phyloP scores from a whole-genome alignment of 1,140 invertebrate species.

The Drosophila virilis region DNA sequence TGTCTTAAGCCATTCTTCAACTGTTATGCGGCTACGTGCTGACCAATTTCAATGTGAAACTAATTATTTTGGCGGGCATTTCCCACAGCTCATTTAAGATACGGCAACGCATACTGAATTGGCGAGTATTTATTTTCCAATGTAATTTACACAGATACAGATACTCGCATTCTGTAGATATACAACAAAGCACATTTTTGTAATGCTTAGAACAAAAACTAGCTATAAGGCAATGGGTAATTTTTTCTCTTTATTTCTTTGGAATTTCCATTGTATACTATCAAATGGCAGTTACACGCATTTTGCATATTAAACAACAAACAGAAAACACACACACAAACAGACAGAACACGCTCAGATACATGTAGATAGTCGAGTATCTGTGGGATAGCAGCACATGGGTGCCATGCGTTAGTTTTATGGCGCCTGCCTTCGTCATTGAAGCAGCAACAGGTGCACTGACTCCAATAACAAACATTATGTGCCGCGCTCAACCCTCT shows the following conservation, averaged over 20 bases:
- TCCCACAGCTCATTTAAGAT: slow-evolving; percentile 63
- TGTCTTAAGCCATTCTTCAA: slow-evolving; percentile 11
- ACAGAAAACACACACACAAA: slow-evolving; percentile 1
- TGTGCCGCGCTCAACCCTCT: neutral
- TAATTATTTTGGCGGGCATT: slow-evolving; percentile 31
- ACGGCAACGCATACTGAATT: slow-evolving; percentile 4
- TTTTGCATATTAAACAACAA: slow-evolving; percentile 61
- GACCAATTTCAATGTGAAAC: slow-evolving; percentile 29
- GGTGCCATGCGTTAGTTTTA: slow-evolving; percentile 27
- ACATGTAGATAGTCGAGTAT: slow-evolving; percentile 34
- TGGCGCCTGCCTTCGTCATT: slow-evolving; percentile 36
- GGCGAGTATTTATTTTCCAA: slow-evolving; percentile 33
- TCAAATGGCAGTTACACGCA: slow-evolving; percentile 54
- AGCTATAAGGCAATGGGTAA: slow-evolving; percentile 17
- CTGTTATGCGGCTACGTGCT: slow-evolving; percentile 16
- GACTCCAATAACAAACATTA: slow-evolving; percentile 26
- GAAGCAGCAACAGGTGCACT: slow-evolving; percentile 68
- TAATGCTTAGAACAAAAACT: slow-evolving; percentile 23
- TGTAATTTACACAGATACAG: slow-evolving; percentile 37
- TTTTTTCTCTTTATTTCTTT: slow-evolving; percentile 26
- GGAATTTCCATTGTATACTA: slow-evolving; percentile 57
- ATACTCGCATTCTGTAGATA: slow-evolving; percentile 6
- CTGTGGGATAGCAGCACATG: slow-evolving; percentile 14
- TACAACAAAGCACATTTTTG: slow-evolving; percentile 11
- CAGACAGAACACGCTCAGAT: neutral